A percentile compares a stretch with the other conserved stretches of the same genome.
phyloP scores from a whole-genome alignment of 1,140 invertebrate species.

The Heliothis virescens region DNA sequence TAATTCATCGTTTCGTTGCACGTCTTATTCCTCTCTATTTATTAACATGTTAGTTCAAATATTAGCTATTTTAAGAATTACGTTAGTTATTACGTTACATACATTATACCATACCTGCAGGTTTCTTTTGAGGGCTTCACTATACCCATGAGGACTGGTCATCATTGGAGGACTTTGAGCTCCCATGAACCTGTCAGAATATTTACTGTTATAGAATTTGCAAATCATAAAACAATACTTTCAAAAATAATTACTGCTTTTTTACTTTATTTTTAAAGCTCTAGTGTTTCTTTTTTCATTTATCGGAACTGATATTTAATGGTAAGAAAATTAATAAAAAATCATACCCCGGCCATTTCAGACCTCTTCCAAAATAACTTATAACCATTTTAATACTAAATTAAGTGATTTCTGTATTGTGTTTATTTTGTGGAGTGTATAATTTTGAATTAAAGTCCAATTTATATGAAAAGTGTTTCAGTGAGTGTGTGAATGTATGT shows the following conservation, averaged over 20 bases:
- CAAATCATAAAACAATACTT: constrained; percentile 36
- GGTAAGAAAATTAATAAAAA: constrained; percentile 66
- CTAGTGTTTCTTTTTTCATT: constrained; percentile 41
- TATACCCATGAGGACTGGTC: constrained; percentile 85
- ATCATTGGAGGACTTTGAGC: constrained; percentile 85
- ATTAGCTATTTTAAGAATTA: no score
- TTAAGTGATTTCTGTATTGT: constrained; percentile 67
- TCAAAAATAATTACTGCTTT: constrained; percentile 29
- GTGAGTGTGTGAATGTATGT: constrained; percentile 62
- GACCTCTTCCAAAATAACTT: constrained; percentile 70
- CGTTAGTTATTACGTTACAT: constrained; percentile 13
- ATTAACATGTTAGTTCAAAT: not conserved
- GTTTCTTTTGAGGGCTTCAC: constrained; percentile 84
- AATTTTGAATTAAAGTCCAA: constrained; percentile 82
- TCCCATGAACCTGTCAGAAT: constrained; percentile 80
- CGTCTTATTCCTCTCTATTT: not conserved
- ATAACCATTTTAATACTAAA: constrained; percentile 56
- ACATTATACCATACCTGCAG: constrained; percentile 75
- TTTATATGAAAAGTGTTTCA: constrained; percentile 75
- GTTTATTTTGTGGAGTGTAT: constrained; percentile 75
- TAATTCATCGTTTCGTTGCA: no score
- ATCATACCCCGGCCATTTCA: constrained; percentile 82
- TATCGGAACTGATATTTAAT: constrained; percentile 49
- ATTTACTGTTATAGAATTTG: constrained; percentile 16
- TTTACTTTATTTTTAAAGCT: constrained; percentile 6